Conservation (phyloP, 2,797 vertebrate species). For the Pangasius djambal region DNA sequence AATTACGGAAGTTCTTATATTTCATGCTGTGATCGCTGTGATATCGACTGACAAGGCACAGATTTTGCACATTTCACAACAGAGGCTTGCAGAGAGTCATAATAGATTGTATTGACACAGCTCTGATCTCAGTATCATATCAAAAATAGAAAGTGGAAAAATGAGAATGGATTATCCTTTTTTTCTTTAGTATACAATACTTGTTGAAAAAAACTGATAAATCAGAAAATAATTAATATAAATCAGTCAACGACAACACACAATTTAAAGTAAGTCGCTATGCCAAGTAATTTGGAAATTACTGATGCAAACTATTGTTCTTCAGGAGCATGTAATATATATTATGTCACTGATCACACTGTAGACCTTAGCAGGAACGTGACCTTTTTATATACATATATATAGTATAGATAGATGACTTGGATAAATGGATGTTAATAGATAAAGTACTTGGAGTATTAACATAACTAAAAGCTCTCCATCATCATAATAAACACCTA, state of each 20-base stretch:
- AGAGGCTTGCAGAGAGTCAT: background rate
- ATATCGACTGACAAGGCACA: background rate
- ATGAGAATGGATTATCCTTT: background rate
- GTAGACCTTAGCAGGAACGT: background rate
- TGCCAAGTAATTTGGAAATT: background rate
- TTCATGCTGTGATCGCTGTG: background rate
- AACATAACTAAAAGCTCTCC: background rate
- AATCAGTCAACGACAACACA: background rate
- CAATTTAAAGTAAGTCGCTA: background rate
- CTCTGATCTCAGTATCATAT: background rate
- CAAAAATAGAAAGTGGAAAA: background rate
- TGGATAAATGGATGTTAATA: background rate
- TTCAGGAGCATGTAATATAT: background rate
- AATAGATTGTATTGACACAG: background rate
- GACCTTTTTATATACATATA: background rate
- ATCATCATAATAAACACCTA: conserved; percentile 7
- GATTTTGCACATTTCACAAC: conserved; percentile 4
- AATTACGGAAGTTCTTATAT: conserved; percentile 9
- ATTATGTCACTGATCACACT: background rate
- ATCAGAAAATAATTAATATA: background rate
- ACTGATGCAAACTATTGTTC: background rate
- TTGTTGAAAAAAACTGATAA: background rate
- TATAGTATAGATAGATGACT: background rate
- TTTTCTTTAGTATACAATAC: background rate
- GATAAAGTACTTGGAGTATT: conserved; percentile 1